Evolutionary conservation across 92 coral and sea anemone genomes (phyloP), one percentile per base, ranked within the genome.

Genomic region (Heliopora coerulea): DNA sequence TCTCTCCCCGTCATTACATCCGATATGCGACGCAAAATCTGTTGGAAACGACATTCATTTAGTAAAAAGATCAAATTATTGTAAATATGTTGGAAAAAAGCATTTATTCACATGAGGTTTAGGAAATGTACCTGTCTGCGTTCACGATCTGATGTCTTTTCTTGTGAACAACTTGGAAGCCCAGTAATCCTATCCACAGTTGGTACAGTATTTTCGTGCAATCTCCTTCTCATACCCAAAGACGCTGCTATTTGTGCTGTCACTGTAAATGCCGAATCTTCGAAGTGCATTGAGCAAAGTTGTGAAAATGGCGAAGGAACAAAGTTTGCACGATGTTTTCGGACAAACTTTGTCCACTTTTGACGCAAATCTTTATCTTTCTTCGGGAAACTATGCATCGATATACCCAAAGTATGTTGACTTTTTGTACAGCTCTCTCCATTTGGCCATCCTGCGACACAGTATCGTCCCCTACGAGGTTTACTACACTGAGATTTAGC

Each of bases 61-160:
- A n/a, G n/a, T n/a, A n/a, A n/a, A n/a, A n/a, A n/a, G n/a, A n/a
- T n/a, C n/a, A n/a, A n/a, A n/a, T n/a, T n/a, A n/a, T n/a, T n/a
- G n/a, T n/a, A n/a, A n/a, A n/a, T n/a, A n/a, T n/a, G n/a, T n/a
- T n/a, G n/a, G n/a, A n/a, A n/a, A n/a, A n/a, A n/a, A n/a, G n/a
- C n/a, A n/a, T n/a, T n/a, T n/a, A n/a, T n/a, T n/a, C n/a, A n/a
- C n/a, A n/a, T n/a, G n/a, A n/a, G n/a, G n/a, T n/a, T n/a, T n/a
- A n/a, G n/a, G n/a, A n/a, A n/a, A n/a, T n/a, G n/a, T n/a, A n/a
- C 66, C 58, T 72, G 74, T 56, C 78, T 72, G 14, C 49, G 78
- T 72, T 41, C 48, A 50, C 78, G 66, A 72, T 50, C 65, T 65
- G 54, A 15, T 41, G 62, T 25, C 39, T 59, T 60, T 50, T 50